phyloP scores from a whole-genome alignment of 2,797 vertebrate species.

The Macropus fuliginosus region DNA sequence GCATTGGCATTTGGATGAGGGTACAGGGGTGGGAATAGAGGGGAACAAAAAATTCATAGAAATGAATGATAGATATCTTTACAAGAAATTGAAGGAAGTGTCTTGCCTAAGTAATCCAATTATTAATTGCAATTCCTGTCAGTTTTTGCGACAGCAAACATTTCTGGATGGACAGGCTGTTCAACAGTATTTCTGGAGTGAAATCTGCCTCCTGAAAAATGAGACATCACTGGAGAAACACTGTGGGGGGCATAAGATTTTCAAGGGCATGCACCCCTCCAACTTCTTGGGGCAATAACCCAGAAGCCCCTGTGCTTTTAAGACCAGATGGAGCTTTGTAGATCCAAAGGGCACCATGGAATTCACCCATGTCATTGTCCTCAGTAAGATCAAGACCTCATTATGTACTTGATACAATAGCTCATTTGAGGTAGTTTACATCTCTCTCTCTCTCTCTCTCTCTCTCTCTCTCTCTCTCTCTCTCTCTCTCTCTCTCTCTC shows the following conservation, averaged over 20 bases:
- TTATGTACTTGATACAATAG: constrained; percentile 81
- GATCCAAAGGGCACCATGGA: constrained; percentile 85
- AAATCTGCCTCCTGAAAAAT: constrained; percentile 76
- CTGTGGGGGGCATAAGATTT: constrained; percentile 4
- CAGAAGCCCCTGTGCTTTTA: constrained; percentile 64
- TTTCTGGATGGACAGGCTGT: constrained; percentile 78
- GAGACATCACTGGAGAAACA: constrained; percentile 54
- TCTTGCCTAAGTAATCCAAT: constrained; percentile 82
- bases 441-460: constrained; percentile 84
- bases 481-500: constrained; percentile 70
- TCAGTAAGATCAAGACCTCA: constrained; percentile 84
- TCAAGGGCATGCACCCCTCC: constrained; percentile 6
- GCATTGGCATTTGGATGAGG: background rate
- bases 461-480: constrained; percentile 71
- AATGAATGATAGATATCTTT: constrained; percentile 58
- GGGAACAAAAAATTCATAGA: constrained; percentile 13
- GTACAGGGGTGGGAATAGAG: constrained; percentile 6
- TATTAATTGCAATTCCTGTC: constrained; percentile 83
- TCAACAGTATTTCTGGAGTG: constrained; percentile 77
- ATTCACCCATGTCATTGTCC: constrained; percentile 84
- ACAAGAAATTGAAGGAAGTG: constrained; percentile 46
- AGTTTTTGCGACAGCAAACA: constrained; percentile 74
- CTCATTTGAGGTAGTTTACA: constrained; percentile 86
- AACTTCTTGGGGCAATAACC: constrained; percentile 71
- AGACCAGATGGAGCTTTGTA: constrained; percentile 79